Base-by-base conservation (phyloP, 1,140 invertebrate genomes). In the Lerema accius region DNA sequence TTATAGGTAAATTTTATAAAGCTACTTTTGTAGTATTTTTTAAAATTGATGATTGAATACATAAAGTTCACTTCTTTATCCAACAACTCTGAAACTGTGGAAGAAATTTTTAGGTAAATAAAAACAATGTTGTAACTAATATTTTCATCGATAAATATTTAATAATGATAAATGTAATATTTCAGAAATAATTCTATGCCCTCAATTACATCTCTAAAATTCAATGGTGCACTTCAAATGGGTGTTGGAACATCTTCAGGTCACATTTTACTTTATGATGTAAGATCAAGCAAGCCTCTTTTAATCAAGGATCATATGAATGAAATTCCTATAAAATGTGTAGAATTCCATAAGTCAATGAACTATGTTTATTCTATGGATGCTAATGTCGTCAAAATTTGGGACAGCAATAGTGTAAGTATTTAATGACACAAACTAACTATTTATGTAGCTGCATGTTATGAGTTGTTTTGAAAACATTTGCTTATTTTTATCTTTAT, bases 271-370 rank as follows among this genome's bases (percentile, higher is more conserved):
- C 84, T 99, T 0, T 99, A 99, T 86, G 99, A 99, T 86, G 95
- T 99, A 49, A 93, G 99, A 65, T 96, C 98, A 3, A 95, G 94
- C 71, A 97, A 96, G 82, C 98, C 99, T 9, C 92, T 96, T 32
- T 84, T 95, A 19, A 91, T 98, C 0, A 99, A 99, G 90, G 98
- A 99, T 92, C 98, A 99, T 73, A 95, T 97, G 91, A 98, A 99
- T 91, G 96, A 95, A 55, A 92, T 97, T 42, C 97, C 98, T 0
- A 99, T 99, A 23, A 97, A 95, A 84, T 94, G 95, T 76, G 92
- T 99, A 42, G 95, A 96, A 48, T 99, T 98, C 77, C 96, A 98
- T 82, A 91, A 93, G 60, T 89, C 93, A 68, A 94, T 96, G 85
- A 94, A 97, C 82, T 92, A 97, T 65, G 94, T 99, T 50, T 95